Base-by-base conservation (phyloP, 2,888 invertebrate genomes). In the Brachylomia viminalis region DNA sequence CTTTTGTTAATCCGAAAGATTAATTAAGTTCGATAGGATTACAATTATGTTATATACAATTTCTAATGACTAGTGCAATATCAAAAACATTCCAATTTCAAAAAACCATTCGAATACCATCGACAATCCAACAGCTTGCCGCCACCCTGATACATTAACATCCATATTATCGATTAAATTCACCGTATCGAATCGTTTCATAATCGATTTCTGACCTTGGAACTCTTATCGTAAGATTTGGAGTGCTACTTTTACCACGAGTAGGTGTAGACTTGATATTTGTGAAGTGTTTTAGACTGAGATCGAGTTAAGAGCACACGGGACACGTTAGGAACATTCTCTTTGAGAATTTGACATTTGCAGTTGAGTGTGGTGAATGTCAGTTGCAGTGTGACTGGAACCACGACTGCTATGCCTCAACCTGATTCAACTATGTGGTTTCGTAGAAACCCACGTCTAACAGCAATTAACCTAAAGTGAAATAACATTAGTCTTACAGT, bases 151-250 rank as follows among this genome's bases (percentile, higher is more conserved):
- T 42, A 59, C 42, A 52, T 68, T n/a, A 70, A 47, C 45, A 66
- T 65, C 61, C 33, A 77, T 68, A 71, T 45, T 73, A 83, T 77
- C 83, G 80, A 79, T 84, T 66, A 83, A 65, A 75, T 68, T 71
- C 64, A 49, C 77, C 74, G 62, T 71, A 82, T 79, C 87, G 70
- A 83, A 83, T 80, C 33, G 74, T 86, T 86, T 86, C 81, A 77
- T 81, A 87, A 87, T 79, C 72, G 66, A 81, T 83, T 72, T 47
- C 62, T 83, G 75, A 87, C 86, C 86, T 86, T 86, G 86, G 38
- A n/a, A 20, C 54, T 75, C 64, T 85, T 86, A 86, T 84, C 84
- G 77, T 84, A 71, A 70, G 45, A 69, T 79, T 86, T 75, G 20
- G 64, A 79, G 71, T 69, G 67, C 49, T 72, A 74, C 77, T 85